A percentile compares a stretch with the other conserved stretches of the same genome.
These are phyloP conservation scores for Phaethon lepturus DNA, from an alignment of 2,113 vertebrate genomes.

Conservation along the genomic window DNA sequence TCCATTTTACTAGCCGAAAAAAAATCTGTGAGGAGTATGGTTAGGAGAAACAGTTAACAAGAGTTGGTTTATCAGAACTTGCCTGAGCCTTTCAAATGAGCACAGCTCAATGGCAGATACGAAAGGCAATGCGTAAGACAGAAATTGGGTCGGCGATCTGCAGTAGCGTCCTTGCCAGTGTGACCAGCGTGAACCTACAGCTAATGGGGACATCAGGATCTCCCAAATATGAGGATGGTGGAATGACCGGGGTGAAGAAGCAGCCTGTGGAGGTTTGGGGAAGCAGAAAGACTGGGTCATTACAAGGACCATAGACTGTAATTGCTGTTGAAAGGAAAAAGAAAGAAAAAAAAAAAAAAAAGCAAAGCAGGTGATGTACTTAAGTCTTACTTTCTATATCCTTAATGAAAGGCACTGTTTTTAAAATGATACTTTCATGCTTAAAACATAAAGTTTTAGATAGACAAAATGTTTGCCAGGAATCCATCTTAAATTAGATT, in stretches of 20 bases:
- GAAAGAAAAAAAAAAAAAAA: background rate
- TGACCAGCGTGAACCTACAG: constrained; percentile 63
- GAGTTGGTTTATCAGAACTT: constrained; percentile 68
- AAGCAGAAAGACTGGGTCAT: constrained; percentile 46
- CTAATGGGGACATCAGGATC: constrained; percentile 57
- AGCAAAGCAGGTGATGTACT: constrained; percentile 56
- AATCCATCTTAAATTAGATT: constrained; percentile 74
- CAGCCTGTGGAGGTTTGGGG: background rate
- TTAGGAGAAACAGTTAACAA: constrained; percentile 58
- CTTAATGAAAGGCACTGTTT: constrained; percentile 82
- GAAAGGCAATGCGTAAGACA: constrained; percentile 64
- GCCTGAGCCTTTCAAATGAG: constrained; percentile 67
- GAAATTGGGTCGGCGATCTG: constrained; percentile 73
- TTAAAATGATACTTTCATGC: constrained; percentile 69
- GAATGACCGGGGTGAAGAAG: constrained; percentile 44
- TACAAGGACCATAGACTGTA: constrained; percentile 46
- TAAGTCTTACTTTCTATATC: constrained; percentile 72
- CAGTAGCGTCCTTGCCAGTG: constrained; percentile 69
- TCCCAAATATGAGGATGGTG: constrained; percentile 18
- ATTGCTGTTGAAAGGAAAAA: constrained; percentile 48
- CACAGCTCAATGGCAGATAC: constrained; percentile 58
- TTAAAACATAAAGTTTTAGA: constrained; percentile 70
- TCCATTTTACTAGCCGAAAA: constrained; percentile 48
- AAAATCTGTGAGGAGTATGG: background rate
- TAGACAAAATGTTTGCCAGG: constrained; percentile 64